Evolutionary conservation across 2,797 vertebrate species (phyloP), one percentile per base, ranked within the genome.

Genomic region (Nothura maculosa): DNA sequence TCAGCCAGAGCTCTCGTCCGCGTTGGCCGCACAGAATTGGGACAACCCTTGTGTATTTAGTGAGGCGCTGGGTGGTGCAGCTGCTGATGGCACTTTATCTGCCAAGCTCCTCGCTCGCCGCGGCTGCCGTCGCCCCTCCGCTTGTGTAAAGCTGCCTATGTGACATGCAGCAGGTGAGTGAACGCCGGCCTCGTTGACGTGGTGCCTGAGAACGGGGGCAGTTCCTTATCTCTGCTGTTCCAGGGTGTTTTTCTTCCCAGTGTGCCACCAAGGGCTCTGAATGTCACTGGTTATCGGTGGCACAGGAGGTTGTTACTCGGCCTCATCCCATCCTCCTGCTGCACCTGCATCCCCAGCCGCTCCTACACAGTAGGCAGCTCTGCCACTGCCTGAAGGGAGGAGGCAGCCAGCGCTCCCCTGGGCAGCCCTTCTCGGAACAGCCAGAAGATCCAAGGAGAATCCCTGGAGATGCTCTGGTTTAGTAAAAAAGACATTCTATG

Each of bases 31-130:
- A 47, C 64, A n/a, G 32, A 32, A 27, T n/a, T 62, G 74, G 43
- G 70, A 36, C 58, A 73, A 42, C 42, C 38, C 34, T 5, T 89
- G 30, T 79, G 60, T 89, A 93, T 92, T 90, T 89, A 85, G 83
- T 81, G 62, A 63, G 76, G 69, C 73, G 34, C 68, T 57, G 84
- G 17, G 34, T 73, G 90, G 58, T 82, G 42, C 18, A 24, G 25
- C 73, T 89, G 42, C 47, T 93, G 78, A 72, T 83, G 62, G 42
- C 30, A 34, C 55, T 78, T 76, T 85, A 66, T 0, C 55, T 87
- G 43, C 42, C 87, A 92, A 85, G 34, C 55, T 93, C 78, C 38
- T 17, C 81, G 62, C 68, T 90, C 81, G 47, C 36, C 36, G n/a
- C 38, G 87, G 73, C 50, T 85, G 58, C 10, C 50, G 28, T 45